Percentiles rank a stretch among this genome's conserved stretches.
Evolutionary conservation across 1,140 invertebrate species (phyloP).

Genomic region (Metaphire vulgaris): DNA sequence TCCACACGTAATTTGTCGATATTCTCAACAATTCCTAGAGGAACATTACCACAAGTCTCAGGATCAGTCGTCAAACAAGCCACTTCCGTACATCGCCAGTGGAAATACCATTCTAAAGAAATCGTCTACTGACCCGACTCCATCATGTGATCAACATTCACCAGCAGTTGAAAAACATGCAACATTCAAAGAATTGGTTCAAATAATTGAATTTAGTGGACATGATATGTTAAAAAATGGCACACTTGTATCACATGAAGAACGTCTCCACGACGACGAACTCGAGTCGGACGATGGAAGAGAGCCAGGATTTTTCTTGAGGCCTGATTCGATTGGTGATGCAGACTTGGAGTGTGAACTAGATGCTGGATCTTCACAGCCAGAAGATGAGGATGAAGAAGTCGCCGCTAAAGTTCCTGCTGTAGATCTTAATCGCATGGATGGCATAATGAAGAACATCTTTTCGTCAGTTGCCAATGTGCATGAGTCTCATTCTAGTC

Average conservation of each 20-base stretch:
- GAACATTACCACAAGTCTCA: not conserved
- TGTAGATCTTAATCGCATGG: not conserved
- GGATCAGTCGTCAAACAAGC: not conserved
- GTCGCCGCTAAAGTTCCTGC: not conserved
- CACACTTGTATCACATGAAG: not conserved
- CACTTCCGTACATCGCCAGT: not conserved
- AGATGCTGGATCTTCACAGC: not conserved
- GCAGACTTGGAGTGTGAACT: not conserved
- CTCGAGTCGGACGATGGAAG: not conserved
- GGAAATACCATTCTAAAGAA: not conserved
- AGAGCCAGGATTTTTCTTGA: not conserved
- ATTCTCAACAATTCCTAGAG: not conserved
- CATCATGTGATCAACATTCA: not conserved
- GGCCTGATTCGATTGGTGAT: not conserved
- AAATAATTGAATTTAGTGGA: not conserved
- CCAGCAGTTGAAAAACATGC: not conserved
- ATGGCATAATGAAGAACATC: not conserved
- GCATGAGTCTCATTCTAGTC: not conserved
- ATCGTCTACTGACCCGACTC: not conserved
- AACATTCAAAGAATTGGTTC: not conserved
- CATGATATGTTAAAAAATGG: not conserved
- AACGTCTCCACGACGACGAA: not conserved
- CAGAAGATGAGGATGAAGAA: not conserved
- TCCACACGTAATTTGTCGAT: not conserved
- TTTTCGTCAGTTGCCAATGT: slow-evolving; percentile 1